A percentile compares a stretch with the other conserved stretches of the same genome.
These are phyloP conservation scores for Lipotes vexillifer DNA, from an alignment of 2,113 vertebrate genomes.

Conservation along the genomic window DNA sequence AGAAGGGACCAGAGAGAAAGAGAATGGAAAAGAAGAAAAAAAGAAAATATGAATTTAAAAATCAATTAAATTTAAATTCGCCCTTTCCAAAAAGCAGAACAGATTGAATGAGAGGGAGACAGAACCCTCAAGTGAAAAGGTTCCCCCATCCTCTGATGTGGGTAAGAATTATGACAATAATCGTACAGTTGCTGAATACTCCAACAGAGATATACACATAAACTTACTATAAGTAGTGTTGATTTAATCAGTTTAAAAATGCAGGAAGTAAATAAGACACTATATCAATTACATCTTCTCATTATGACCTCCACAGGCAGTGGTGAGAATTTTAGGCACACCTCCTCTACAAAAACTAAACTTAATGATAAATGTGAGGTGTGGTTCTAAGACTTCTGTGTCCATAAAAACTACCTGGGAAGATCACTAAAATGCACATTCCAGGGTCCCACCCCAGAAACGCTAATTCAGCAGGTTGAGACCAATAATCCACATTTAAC, in stretches of 20 bases:
- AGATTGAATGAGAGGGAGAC: not conserved
- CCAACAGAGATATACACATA: not conserved
- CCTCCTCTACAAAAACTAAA: not conserved
- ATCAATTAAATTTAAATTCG: slow-evolving; percentile 5
- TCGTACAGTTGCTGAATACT: not conserved
- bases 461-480: not conserved
- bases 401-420: not conserved
- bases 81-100: not conserved
- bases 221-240: not conserved
- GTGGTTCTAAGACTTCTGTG: not conserved
- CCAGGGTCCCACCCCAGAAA: not conserved
- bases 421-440: not conserved
- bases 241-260: not conserved
- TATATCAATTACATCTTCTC: not conserved
- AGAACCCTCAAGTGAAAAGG: not conserved
- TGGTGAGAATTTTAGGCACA: not conserved
- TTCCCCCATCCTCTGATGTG: not conserved
- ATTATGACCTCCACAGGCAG: not conserved
- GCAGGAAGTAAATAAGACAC: not conserved
- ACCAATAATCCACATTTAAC: slow-evolving; percentile 14
- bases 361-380: not conserved
- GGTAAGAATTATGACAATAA: not conserved
- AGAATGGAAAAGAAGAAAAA: not conserved
- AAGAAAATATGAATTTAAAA: not conserved
- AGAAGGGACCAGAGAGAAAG: too few relatives aligned